Conservation (phyloP, 2,888 invertebrate genomes). For the Pachliopta kotzebuea region DNA sequence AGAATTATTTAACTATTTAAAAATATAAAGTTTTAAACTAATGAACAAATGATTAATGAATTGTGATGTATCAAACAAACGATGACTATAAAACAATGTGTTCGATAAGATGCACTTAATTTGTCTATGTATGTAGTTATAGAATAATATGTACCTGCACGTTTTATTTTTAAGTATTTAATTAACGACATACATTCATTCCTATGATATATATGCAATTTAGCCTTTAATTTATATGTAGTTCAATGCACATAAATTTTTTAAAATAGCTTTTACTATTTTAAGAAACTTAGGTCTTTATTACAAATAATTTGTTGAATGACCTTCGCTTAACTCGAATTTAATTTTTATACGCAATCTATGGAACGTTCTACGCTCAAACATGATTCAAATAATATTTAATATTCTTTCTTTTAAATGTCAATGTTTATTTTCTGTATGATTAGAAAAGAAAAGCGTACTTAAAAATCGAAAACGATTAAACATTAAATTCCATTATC, state of each 20-base stretch:
- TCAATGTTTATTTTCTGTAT: neutral
- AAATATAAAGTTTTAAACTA: neutral
- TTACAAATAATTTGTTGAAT: neutral
- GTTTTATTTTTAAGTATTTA: conserved; percentile 12
- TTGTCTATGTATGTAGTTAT: conserved; percentile 16
- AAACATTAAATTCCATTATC: no score
- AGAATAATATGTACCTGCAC: conserved; percentile 27
- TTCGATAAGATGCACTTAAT: conserved; percentile 19
- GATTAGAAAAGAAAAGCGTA: no score
- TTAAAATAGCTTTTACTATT: neutral
- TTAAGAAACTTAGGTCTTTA: neutral
- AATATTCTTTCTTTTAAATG: neutral
- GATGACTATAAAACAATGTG: conserved; percentile 16
- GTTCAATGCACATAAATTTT: conserved; percentile 5
- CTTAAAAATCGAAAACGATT: no score
- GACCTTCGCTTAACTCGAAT: neutral
- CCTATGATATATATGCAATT: neutral
- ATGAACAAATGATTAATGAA: neutral
- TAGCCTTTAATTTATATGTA: conserved; percentile 8
- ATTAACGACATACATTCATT: conserved; percentile 3
- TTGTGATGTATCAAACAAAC: neutral
- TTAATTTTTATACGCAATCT: neutral
- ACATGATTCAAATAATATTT: neutral
- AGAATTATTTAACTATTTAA: neutral
- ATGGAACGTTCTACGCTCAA: neutral